phyloP scores from a whole-genome alignment of 2,888 invertebrate genomes.

The Brachypalpus laphriformis region DNA sequence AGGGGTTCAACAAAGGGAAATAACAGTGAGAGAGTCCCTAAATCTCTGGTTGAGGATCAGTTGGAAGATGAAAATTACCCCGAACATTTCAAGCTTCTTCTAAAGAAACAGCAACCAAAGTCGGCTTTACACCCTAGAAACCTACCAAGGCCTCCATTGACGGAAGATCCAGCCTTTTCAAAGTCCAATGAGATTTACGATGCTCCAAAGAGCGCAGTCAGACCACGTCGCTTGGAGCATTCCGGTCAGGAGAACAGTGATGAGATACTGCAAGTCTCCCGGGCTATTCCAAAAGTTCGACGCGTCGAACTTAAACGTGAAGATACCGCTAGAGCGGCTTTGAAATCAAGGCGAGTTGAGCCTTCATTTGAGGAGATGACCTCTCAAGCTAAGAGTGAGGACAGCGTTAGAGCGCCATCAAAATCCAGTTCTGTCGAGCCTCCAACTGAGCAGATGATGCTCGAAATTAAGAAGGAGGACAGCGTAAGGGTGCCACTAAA shows the following conservation, averaged over 20 bases:
- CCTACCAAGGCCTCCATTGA: conserved; percentile 16
- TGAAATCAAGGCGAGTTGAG: conserved; percentile 43
- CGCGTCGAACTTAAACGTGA: conserved; percentile 38
- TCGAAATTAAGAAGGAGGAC: background rate
- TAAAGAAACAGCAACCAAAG: conserved; percentile 79
- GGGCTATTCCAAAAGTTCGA: conserved; percentile 44
- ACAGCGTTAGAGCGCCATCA: background rate
- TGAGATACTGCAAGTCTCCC: conserved; percentile 47
- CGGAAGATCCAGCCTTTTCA: conserved; percentile 26
- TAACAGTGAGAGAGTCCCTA: conserved; percentile 78
- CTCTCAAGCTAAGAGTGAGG: background rate
- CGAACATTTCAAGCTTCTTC: conserved; percentile 86
- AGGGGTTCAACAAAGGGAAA: conserved; percentile 61
- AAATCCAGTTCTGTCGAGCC: conserved; percentile 30
- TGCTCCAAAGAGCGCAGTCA: conserved; percentile 7
- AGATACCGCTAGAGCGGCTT: conserved; percentile 44
- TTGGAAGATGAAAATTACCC: conserved; percentile 87
- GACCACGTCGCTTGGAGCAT: conserved; percentile 32
- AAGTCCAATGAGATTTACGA: conserved; percentile 83
- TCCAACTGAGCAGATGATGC: background rate
- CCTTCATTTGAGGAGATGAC: background rate
- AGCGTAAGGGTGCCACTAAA: background rate
- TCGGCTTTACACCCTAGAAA: conserved; percentile 7
- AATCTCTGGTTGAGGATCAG: conserved; percentile 82
- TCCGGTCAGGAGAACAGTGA: conserved; percentile 38